phyloP scores from a whole-genome alignment of 2,797 vertebrate species.

The Sebastolobus alascanus region DNA sequence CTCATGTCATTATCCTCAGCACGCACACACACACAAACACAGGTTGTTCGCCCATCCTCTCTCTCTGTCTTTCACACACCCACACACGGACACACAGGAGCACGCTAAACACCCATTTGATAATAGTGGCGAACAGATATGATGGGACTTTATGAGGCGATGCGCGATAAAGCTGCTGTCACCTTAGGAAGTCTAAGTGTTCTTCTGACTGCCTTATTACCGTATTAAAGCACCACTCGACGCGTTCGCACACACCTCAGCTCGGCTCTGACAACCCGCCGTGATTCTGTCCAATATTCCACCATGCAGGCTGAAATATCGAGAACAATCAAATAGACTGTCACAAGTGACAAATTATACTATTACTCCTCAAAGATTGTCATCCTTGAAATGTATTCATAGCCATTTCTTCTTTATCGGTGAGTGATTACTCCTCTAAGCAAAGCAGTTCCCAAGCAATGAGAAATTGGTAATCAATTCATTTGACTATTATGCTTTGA shows the following conservation, averaged over 20 bases:
- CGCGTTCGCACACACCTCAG: conserved; percentile 73
- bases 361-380: conserved; percentile 86
- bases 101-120: conserved; percentile 80
- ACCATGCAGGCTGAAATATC: conserved; percentile 74
- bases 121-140: conserved; percentile 83
- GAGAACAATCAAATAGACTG: conserved; percentile 83
- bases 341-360: conserved; percentile 86
- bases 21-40: conserved; percentile 15
- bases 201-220: conserved; percentile 80
- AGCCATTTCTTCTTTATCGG: conserved; percentile 82
- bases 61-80: conserved; percentile 36
- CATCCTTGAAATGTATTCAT: conserved; percentile 86
- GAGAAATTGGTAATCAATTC: conserved; percentile 87
- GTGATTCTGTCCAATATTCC: conserved; percentile 74
- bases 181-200: conserved; percentile 82
- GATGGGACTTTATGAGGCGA: conserved; percentile 86
- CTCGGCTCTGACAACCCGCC: conserved; percentile 65
- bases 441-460: conserved; percentile 75
- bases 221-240: conserved; percentile 74
- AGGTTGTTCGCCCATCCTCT: conserved; percentile 24
- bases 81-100: conserved; percentile 43
- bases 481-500: conserved; percentile 81
- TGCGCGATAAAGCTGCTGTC: conserved; percentile 85
- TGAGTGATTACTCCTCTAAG: conserved; percentile 85
- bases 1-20: conserved; percentile 45